A percentile compares a stretch with the other conserved stretches of the same genome.
Evolutionary conservation across 2,797 vertebrate species (phyloP).

Genomic region (Chromobotia macracanthus): DNA sequence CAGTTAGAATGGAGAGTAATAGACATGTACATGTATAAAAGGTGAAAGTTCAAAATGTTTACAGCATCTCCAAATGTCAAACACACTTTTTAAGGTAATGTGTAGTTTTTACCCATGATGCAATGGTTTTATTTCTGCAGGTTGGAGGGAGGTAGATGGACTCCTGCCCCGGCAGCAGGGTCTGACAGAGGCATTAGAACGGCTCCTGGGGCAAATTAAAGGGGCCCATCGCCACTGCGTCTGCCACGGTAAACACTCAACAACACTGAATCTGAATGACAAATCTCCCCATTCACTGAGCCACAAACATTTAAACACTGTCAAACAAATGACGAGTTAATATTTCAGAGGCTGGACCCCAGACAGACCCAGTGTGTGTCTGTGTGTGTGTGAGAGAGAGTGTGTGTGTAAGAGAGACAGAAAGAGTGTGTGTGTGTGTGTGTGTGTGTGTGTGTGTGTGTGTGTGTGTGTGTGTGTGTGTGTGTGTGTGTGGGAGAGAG

Average conservation of each 20-base stretch:
- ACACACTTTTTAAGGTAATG: background rate
- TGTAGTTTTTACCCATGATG: conserved; percentile 24
- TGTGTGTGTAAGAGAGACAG: too few relatives aligned
- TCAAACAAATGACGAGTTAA: conserved; percentile 43
- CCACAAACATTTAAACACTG: conserved; percentile 26
- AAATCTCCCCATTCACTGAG: conserved; percentile 16
- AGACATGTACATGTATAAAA: too few relatives aligned
- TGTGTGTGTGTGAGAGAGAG: too few relatives aligned
- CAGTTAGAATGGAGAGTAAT: too few relatives aligned
- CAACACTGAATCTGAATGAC: conserved; percentile 7
- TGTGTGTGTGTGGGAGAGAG: too few relatives aligned
- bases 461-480: too few relatives aligned
- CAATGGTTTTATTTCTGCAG: conserved; percentile 65
- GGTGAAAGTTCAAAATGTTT: too few relatives aligned
- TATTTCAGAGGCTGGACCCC: conserved; percentile 23
- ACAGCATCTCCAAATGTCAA: too few relatives aligned
- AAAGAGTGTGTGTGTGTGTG: too few relatives aligned
- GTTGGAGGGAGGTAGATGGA: conserved; percentile 86
- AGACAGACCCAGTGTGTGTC: background rate
- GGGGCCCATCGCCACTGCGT: conserved; percentile 84
- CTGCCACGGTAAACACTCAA: conserved; percentile 87
- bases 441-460: too few relatives aligned
- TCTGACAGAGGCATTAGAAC: conserved; percentile 85
- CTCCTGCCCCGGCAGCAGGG: conserved; percentile 78
- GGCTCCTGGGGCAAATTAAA: conserved; percentile 85